Evolutionary conservation across 1,140 invertebrate species (phyloP).

Genomic region (Drosophila nebulosa): DNA sequence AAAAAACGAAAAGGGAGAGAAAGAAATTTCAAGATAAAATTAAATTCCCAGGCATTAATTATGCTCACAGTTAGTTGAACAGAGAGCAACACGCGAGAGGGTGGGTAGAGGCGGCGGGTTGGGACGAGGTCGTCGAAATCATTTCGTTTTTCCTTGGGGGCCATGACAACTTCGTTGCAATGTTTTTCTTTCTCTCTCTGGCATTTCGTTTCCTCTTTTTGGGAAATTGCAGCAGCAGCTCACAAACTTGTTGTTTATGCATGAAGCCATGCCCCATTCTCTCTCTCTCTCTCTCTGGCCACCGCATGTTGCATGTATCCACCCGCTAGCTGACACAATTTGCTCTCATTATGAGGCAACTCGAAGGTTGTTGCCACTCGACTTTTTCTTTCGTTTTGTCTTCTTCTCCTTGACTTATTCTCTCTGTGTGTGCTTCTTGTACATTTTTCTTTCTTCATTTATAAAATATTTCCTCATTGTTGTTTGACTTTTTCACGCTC

Average conservation of each 20-base stretch:
- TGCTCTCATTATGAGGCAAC: slow-evolving; percentile 37
- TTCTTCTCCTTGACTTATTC: slow-evolving; percentile 9
- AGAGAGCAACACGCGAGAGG: too few relatives aligned
- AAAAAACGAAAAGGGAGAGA: too few relatives aligned
- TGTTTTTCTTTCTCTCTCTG: background rate
- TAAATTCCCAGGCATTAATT: slow-evolving; percentile 39
- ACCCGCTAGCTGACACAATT: slow-evolving; percentile 46
- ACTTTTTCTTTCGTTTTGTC: too few relatives aligned
- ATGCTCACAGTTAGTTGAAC: slow-evolving; percentile 22
- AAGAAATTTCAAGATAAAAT: slow-evolving; percentile 9
- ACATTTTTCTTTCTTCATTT: slow-evolving; percentile 5
- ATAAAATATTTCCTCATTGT: slow-evolving; percentile 1
- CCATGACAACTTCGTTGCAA: slow-evolving; percentile 20
- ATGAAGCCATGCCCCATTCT: slow-evolving; percentile 29
- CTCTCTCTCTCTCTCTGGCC: background rate
- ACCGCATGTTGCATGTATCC: slow-evolving; percentile 13
- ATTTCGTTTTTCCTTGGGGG: slow-evolving; percentile 11
- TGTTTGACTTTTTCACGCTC: background rate
- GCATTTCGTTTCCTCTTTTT: slow-evolving; percentile 1
- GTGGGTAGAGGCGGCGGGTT: background rate
- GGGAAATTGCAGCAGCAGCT: slow-evolving; percentile 16
- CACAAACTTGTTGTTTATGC: slow-evolving; percentile 58
- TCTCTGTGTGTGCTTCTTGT: background rate
- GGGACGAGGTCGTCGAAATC: background rate
- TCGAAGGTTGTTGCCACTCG: slow-evolving; percentile 30